These are phyloP conservation scores for Origma solitaria DNA, from an alignment of 2,113 vertebrate species.

Conservation along the genomic window DNA sequence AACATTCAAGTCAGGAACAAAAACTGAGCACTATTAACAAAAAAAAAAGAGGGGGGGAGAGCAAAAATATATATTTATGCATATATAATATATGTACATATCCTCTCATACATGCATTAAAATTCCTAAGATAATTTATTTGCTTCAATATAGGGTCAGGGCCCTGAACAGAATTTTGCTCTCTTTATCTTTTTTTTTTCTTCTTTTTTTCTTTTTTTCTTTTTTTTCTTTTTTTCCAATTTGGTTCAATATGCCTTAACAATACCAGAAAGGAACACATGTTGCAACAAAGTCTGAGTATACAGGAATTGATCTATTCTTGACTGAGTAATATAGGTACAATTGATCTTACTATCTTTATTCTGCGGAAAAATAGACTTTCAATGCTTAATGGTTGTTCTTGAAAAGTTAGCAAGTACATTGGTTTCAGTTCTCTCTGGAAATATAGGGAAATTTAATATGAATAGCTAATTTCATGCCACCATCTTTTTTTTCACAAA, in stretches of 20 bases:
- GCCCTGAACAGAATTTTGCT: not conserved
- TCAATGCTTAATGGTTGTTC: not conserved
- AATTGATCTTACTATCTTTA: not conserved
- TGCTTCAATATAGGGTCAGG: fast-evolving
- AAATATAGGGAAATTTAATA: not conserved
- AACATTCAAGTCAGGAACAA: not conserved
- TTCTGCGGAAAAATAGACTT: not conserved
- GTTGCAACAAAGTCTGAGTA: not conserved
- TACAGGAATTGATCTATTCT: not conserved
- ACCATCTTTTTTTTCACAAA: not conserved
- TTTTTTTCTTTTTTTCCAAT: not conserved
- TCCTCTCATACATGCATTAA: not conserved
- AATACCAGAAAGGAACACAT: not conserved
- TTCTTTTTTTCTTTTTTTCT: too few species aligned
- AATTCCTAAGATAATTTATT: not conserved
- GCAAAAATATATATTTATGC: not conserved
- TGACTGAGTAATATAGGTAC: not conserved
- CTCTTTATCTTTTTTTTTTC: too few species aligned
- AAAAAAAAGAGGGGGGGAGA: fast-evolving
- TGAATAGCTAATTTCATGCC: not conserved
- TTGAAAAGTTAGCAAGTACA: not conserved
- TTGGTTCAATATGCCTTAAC: not conserved
- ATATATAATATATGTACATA: not conserved
- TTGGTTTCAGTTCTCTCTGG: not conserved
- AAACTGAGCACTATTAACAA: not conserved